Percentiles rank a stretch among this genome's conserved stretches.
phyloP scores from a whole-genome alignment of 2,113 vertebrate species.

The Notechis scutatus region DNA sequence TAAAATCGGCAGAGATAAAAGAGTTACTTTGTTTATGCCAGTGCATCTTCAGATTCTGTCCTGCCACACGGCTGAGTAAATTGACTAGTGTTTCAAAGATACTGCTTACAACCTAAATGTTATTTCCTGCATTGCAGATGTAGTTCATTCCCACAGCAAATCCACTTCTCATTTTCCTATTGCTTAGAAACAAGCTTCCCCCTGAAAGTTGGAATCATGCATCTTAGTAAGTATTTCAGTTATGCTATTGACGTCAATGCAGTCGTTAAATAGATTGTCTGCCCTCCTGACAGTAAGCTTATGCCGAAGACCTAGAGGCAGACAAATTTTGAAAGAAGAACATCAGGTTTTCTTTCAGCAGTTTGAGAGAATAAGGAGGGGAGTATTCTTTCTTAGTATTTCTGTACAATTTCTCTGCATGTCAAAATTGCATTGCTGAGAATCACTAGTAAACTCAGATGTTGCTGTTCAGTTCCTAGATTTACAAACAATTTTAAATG shows the following conservation, averaged over 20 bases:
- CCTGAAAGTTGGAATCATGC: conserved; percentile 83
- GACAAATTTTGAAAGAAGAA: conserved; percentile 76
- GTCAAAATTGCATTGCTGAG: conserved; percentile 41
- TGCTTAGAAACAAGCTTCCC: conserved; percentile 70
- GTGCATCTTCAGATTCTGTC: not conserved
- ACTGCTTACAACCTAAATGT: not conserved
- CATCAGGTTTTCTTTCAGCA: conserved; percentile 78
- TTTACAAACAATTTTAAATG: conserved; percentile 52
- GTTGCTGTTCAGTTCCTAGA: conserved; percentile 21
- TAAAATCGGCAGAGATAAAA: not conserved
- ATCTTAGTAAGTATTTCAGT: conserved; percentile 97
- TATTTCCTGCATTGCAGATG: not conserved
- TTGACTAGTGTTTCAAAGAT: accelerated
- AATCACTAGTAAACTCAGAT: not conserved
- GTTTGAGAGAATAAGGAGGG: conserved; percentile 61
- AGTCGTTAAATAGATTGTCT: conserved; percentile 93
- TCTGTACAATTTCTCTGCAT: conserved; percentile 51
- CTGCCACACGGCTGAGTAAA: not conserved
- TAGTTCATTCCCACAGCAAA: conserved; percentile 61
- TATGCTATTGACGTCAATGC: conserved; percentile 99
- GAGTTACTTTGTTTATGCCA: accelerated
- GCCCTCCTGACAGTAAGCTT: conserved; percentile 80
- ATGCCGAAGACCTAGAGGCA: conserved; percentile 88
- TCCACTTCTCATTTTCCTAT: conserved; percentile 78
- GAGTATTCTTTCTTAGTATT: conserved; percentile 60